Conservation (phyloP, 2,888 invertebrate species). For the Aspidapion aeneum region DNA sequence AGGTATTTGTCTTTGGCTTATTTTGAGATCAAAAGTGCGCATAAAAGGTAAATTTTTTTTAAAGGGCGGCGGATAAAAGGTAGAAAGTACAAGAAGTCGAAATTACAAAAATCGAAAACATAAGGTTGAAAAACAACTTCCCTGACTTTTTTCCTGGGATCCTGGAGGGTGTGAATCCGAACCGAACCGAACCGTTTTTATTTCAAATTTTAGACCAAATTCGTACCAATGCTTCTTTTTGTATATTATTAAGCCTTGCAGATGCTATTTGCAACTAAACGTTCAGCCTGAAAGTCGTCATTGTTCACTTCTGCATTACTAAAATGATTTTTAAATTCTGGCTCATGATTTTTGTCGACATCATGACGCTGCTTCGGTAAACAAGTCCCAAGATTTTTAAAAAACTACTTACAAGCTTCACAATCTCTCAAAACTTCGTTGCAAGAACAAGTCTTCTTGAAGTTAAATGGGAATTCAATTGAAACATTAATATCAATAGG, state of each 20-base stretch:
- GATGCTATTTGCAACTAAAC: not conserved
- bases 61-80: no score
- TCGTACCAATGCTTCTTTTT: not conserved
- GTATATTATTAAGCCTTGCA: constrained; percentile 12
- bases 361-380: not conserved
- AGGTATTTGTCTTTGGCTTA: no score
- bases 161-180: no score
- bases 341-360: not conserved
- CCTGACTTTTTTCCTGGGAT: no score
- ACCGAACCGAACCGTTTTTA: no score
- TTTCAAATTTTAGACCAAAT: no score
- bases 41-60: no score
- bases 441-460: constrained; percentile 13
- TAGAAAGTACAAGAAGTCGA: no score
- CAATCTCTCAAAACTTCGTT: constrained; percentile 12
- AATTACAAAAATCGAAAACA: no score
- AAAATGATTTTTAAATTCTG: not conserved
- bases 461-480: constrained; percentile 3
- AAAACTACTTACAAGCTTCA: constrained; percentile 14
- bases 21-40: no score
- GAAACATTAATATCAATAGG: constrained; percentile 11
- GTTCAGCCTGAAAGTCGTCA: not conserved
- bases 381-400: constrained; percentile 8
- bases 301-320: not conserved
- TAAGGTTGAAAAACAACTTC: no score